Percentiles rank a stretch among this genome's conserved stretches.
Evolutionary conservation across 92 coral and sea anemone genomes (phyloP).

Genomic region (Parazoanthus atlanticus): DNA sequence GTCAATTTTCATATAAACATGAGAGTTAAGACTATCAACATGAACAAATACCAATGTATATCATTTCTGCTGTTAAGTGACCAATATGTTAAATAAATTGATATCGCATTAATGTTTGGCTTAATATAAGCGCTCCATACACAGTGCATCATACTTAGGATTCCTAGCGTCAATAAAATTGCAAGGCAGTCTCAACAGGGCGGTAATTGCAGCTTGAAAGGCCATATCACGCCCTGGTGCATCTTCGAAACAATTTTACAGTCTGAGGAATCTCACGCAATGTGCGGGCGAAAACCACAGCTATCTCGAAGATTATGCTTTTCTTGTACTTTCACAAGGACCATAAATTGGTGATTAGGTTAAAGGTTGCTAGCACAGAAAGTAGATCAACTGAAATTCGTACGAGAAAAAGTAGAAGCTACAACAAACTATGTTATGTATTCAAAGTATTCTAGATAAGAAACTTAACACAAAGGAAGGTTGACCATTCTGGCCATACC

Average conservation of each 20-base stretch:
- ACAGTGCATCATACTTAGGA: constrained; percentile 1
- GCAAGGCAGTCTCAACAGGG: neutral
- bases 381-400: neutral
- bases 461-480: neutral
- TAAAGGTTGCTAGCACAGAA: neutral
- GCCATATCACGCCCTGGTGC: constrained; percentile 33
- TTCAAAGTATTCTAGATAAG: constrained; percentile 38
- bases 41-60: neutral
- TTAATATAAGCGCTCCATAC: neutral
- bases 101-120: neutral
- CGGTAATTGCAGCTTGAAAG: constrained; percentile 2
- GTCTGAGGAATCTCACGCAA: constrained; percentile 35
- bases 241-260: neutral
- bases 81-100: neutral
- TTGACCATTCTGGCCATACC: neutral
- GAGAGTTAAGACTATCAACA: neutral
- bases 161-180: neutral
- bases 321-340: neutral
- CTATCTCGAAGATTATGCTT: neutral
- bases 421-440: constrained; percentile 25
- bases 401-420: neutral
- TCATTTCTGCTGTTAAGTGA: neutral
- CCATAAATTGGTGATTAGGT: neutral
- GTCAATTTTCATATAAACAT: neutral
- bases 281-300: neutral